Base-by-base conservation (phyloP, 2,888 invertebrate genomes). In the Mythimna impura region DNA sequence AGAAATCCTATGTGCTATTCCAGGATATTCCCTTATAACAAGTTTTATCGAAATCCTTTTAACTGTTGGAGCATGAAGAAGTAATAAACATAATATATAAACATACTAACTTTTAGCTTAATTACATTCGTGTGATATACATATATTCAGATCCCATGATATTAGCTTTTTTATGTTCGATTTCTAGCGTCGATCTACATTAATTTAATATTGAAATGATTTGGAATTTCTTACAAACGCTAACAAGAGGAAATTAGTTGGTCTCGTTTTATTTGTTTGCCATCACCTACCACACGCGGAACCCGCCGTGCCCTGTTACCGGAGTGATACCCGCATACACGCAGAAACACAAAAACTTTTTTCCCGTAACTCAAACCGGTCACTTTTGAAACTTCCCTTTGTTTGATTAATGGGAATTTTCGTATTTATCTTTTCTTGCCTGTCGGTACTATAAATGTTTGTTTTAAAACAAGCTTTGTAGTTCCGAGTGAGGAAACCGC, bases 341-440 rank as follows among this genome's bases (percentile, higher is more conserved):
- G 54, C 54, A 69, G 75, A 80, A 86, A 78, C 61, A 80, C 68
- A 50, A 76, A 68, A 85, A 66, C 34, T 54, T 71, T 82, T 68
- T 71, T 68, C 55, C 66, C 55, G 60, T 54, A 72, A 72, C 68
- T 71, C 54, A 71, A 76, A 80, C 65, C 71, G 73, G 43, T 71
- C 73, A 71, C 75, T 80, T 78, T 73, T 30, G 25, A 72, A 86
- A 84, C 79, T 86, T 83, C 64, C 58, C 74, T 79, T 78, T 71
- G 76, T 75, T 64, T 76, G 73, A 74, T 76, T 76, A 84, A 81
- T 79, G 69, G 47, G 63, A 69, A 73, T 70, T 78, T 79, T 76
- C 68, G 76, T 84, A 81, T 86, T 83, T 84, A 78, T 81, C 84
- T 85, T 84, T 72, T 76, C 71, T 73, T 78, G 70, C 68, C 54